phyloP scores from a whole-genome alignment of 2,113 vertebrate genomes.

The Rhinopithecus roxellana region DNA sequence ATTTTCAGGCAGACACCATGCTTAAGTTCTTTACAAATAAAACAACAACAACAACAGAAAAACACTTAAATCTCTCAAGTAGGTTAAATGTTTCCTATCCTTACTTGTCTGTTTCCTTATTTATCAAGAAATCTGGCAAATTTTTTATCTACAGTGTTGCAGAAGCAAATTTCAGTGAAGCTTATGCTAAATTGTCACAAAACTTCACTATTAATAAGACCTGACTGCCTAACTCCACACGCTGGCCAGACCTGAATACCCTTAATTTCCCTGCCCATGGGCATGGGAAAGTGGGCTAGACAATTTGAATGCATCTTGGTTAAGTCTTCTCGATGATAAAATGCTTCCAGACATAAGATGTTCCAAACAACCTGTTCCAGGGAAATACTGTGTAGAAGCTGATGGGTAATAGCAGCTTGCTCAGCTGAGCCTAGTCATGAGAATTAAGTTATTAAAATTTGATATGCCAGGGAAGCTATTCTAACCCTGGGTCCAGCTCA shows the following conservation, averaged over 20 bases:
- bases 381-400: constrained; percentile 41
- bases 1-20: neutral
- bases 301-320: neutral
- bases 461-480: neutral
- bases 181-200: constrained; percentile 38
- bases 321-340: constrained; percentile 35
- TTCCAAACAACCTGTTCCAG: neutral
- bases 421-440: neutral
- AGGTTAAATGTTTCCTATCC: neutral
- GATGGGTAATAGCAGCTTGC: constrained; percentile 36
- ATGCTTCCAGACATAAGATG: constrained; percentile 47
- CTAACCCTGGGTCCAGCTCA: neutral
- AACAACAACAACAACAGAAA: neutral
- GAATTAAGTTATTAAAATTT: constrained; percentile 60
- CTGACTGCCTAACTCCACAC: neutral
- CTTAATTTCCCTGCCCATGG: constrained; percentile 39
- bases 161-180: constrained; percentile 9
- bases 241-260: neutral
- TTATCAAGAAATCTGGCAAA: constrained; percentile 33
- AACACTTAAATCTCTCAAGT: neutral
- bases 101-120: constrained; percentile 49
- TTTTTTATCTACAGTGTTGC: constrained; percentile 28
- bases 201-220: constrained; percentile 53
- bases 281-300: neutral
- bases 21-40: constrained; percentile 37